Evolutionary conservation across 1,140 invertebrate species (phyloP).

Genomic region (Drosophila triauraria): DNA sequence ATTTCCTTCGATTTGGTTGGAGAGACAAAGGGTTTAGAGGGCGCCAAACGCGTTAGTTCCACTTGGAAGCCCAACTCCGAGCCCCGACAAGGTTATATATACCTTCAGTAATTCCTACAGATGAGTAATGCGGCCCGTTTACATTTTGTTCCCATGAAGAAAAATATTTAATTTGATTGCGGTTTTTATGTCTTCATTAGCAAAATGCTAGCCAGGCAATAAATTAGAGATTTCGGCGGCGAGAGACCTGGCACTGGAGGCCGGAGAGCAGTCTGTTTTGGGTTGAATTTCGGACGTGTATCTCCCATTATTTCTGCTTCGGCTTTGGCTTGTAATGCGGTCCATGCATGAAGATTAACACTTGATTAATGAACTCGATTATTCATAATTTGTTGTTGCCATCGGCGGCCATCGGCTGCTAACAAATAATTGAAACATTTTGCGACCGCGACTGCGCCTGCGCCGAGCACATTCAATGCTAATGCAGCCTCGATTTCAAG

Average conservation of each 20-base stretch:
- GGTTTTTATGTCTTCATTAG: constrained; percentile 84
- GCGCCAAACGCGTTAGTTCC: constrained; percentile 73
- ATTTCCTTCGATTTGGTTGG: constrained; percentile 19
- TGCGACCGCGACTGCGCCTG: constrained; percentile 40
- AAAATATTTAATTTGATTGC: constrained; percentile 83
- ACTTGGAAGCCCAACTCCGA: constrained; percentile 18
- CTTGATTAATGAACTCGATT: constrained; percentile 78
- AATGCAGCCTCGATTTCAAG: constrained; percentile 77
- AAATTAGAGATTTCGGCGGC: constrained; percentile 72
- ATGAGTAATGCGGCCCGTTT: constrained; percentile 71
- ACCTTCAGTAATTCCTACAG: constrained; percentile 3
- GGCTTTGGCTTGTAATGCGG: constrained; percentile 49
- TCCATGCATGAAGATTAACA: constrained; percentile 69
- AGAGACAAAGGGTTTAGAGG: constrained; percentile 44
- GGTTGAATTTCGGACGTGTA: constrained; percentile 28
- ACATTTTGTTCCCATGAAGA: constrained; percentile 80
- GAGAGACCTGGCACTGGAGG: constrained; percentile 6
- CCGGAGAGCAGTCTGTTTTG: constrained; percentile 37
- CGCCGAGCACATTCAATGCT: constrained; percentile 62
- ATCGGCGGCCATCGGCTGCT: constrained; percentile 24
- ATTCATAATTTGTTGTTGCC: constrained; percentile 75
- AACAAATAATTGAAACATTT: constrained; percentile 79
- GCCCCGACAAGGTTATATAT: constrained; percentile 54
- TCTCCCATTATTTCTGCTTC: constrained; percentile 36
- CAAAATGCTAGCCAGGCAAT: constrained; percentile 76